Conservation (phyloP, 92 coral and sea anemone genomes). For the Epizoanthus illoricatus region DNA sequence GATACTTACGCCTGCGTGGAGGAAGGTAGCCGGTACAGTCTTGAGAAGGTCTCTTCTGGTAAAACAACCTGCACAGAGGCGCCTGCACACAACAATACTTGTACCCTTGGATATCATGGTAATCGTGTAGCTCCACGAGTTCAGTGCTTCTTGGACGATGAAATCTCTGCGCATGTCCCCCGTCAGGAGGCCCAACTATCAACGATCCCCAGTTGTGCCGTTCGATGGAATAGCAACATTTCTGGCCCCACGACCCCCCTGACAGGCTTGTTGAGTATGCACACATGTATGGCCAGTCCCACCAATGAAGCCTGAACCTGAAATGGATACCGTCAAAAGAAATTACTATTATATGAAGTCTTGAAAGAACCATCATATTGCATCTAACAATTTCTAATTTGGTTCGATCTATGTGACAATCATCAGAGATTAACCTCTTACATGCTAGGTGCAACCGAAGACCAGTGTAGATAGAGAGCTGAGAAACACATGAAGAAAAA, state of each 20-base stretch:
- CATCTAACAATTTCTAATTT: too few relatives aligned
- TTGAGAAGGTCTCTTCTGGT: constrained; percentile 45
- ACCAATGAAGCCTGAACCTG: too few relatives aligned
- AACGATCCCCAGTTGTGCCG: constrained; percentile 35
- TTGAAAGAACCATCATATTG: too few relatives aligned
- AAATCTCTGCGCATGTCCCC: constrained; percentile 23
- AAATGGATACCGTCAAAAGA: too few relatives aligned
- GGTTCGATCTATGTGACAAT: too few relatives aligned
- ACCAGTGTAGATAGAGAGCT: too few relatives aligned
- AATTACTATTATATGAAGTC: too few relatives aligned
- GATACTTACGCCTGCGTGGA: constrained; percentile 52
- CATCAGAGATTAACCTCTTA: too few relatives aligned
- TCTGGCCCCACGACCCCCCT: constrained; percentile 9
- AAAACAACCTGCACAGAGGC: constrained; percentile 34
- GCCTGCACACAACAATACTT: constrained; percentile 42
- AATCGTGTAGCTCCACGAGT: not conserved
- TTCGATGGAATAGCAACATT: constrained; percentile 53
- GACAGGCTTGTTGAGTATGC: constrained; percentile 8
- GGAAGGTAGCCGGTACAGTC: constrained; percentile 45
- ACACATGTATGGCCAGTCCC: constrained; percentile 5
- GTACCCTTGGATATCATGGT: constrained; percentile 29
- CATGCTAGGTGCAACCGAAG: too few relatives aligned
- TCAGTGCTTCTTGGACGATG: not conserved
- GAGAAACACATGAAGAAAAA: too few relatives aligned
- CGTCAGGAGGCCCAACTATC: constrained; percentile 38